Percentiles rank a stretch among this genome's conserved stretches.
phyloP scores from a whole-genome alignment of 2,888 invertebrate genomes.

The Celastrina argiolus region DNA sequence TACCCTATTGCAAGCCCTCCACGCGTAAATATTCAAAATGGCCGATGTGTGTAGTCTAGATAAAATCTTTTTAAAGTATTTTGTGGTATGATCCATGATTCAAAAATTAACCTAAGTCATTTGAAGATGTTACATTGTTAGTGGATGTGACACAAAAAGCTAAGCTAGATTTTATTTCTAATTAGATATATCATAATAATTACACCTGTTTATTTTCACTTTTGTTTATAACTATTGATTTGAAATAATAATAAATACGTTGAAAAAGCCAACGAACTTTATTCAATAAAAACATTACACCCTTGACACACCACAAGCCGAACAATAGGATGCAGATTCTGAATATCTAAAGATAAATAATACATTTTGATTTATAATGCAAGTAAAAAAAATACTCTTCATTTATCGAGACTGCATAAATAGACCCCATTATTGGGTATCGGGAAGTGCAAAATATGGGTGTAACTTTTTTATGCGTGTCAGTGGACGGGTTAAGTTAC shows the following conservation, averaged over 20 bases:
- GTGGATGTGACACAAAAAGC: not conserved
- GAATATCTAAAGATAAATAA: conserved; percentile 77
- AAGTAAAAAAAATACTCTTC: conserved; percentile 75
- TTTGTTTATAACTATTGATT: conserved; percentile 24
- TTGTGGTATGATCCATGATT: not conserved
- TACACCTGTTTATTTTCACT: not conserved
- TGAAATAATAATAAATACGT: conserved; percentile 45
- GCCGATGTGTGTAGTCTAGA: conserved; percentile 51
- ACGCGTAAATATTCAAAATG: conserved; percentile 72
- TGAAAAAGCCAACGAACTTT: conserved; percentile 45
- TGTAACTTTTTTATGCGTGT: conserved; percentile 76
- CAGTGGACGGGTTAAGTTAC: conserved; percentile 73
- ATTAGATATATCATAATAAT: not conserved
- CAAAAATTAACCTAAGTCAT: not conserved
- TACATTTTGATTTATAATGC: conserved; percentile 78
- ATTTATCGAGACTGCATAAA: conserved; percentile 77
- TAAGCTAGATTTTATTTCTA: not conserved
- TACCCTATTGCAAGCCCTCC: conserved; percentile 70
- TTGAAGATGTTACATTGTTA: not conserved
- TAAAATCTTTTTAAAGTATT: conserved; percentile 46
- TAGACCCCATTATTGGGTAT: conserved; percentile 75
- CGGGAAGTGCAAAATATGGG: conserved; percentile 78
- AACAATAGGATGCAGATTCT: conserved; percentile 77
- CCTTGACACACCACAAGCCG: conserved; percentile 76
- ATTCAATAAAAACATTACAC: conserved; percentile 71